A percentile compares a stretch with the other conserved stretches of the same genome.
Conservation (phyloP, 2,888 invertebrate genomes). For the Dione juno region DNA sequence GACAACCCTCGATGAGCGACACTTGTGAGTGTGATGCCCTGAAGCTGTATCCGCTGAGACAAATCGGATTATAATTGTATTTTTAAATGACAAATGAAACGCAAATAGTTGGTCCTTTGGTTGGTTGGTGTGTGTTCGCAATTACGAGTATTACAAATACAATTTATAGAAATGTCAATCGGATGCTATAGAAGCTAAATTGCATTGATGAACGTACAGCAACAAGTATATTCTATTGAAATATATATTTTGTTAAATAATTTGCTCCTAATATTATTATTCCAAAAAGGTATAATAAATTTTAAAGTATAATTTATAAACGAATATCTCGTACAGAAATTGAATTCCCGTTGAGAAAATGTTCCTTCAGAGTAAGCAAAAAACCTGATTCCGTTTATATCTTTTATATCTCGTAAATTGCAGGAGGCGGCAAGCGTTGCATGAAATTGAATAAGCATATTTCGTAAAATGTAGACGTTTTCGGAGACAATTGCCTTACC, state of each 20-base stretch:
- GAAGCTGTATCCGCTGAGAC: slow-evolving; percentile 75
- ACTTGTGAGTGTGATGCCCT: slow-evolving; percentile 79
- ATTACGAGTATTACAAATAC: slow-evolving; percentile 12
- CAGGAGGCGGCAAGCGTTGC: slow-evolving; percentile 84
- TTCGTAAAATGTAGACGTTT: slow-evolving; percentile 84
- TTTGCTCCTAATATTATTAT: not conserved
- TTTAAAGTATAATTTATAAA: slow-evolving; percentile 49
- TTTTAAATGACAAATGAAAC: slow-evolving; percentile 70
- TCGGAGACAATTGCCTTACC: slow-evolving; percentile 84
- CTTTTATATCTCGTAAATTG: slow-evolving; percentile 84
- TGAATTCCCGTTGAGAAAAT: slow-evolving; percentile 82
- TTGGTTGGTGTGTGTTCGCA: slow-evolving; percentile 36
- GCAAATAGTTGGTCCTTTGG: slow-evolving; percentile 27
- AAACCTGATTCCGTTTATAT: slow-evolving; percentile 84
- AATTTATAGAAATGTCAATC: not conserved
- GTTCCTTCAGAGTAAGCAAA: slow-evolving; percentile 83
- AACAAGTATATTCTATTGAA: not conserved
- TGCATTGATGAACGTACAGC: slow-evolving; percentile 5
- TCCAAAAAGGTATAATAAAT: slow-evolving; percentile 17
- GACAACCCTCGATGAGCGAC: slow-evolving; percentile 80
- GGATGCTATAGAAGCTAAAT: slow-evolving; percentile 24
- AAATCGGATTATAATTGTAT: slow-evolving; percentile 81
- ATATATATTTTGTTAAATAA: not conserved
- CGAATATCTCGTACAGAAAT: slow-evolving; percentile 60
- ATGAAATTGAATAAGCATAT: slow-evolving; percentile 85